These are phyloP conservation scores for Formica selysi DNA, from an alignment of 1,140 invertebrate species.

Conservation along the genomic window DNA sequence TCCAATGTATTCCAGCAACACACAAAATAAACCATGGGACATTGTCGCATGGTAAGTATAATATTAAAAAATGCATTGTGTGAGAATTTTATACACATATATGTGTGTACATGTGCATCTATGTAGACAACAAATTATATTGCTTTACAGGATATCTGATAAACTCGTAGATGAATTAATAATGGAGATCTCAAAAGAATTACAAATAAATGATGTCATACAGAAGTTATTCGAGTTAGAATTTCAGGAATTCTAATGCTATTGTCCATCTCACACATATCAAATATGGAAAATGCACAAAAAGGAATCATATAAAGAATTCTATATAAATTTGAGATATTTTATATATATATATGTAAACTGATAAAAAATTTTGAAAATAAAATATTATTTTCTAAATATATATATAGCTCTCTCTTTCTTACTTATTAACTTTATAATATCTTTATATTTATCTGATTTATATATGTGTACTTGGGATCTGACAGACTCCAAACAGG, in stretches of 20 bases:
- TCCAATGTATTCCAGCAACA: constrained; percentile 83
- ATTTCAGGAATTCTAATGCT: constrained; percentile 80
- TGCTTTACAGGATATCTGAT: constrained; percentile 81
- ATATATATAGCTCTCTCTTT: neutral
- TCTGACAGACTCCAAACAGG: too few relatives aligned
- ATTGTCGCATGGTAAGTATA: constrained; percentile 82
- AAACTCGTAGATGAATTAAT: constrained; percentile 84
- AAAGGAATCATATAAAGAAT: constrained; percentile 14
- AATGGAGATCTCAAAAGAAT: constrained; percentile 81
- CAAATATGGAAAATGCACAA: neutral
- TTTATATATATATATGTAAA: constrained; percentile 60
- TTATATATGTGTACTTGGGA: too few relatives aligned
- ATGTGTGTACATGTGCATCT: neutral
- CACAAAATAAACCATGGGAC: constrained; percentile 84
- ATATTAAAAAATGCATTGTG: neutral
- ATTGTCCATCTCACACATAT: neutral
- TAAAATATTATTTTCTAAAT: constrained; percentile 66
- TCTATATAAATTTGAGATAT: constrained; percentile 47
- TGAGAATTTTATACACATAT: neutral
- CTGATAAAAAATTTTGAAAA: constrained; percentile 65
- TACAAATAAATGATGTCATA: constrained; percentile 83
- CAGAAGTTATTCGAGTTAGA: constrained; percentile 83
- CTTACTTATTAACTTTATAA: too few relatives aligned
- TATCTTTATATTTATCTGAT: too few relatives aligned
- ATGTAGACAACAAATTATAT: constrained; percentile 31